Evolutionary conservation across 2,797 vertebrate species (phyloP).

Genomic region (Xenopus petersii): DNA sequence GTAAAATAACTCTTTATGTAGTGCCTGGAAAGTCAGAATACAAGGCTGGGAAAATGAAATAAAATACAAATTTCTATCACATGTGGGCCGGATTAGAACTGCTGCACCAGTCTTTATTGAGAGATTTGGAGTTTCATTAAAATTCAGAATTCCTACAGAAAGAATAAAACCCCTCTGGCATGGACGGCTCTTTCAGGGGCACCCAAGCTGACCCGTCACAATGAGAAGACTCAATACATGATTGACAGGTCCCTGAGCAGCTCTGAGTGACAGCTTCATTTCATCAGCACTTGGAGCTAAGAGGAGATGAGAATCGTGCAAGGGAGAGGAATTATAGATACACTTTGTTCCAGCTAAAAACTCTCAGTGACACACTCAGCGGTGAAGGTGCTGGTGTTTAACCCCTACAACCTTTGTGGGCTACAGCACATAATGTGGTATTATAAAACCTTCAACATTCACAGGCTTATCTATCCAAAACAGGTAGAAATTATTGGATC

Average conservation of each 20-base stretch:
- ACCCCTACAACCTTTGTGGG: constrained; percentile 36
- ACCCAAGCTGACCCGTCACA: constrained; percentile 78
- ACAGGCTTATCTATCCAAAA: not conserved
- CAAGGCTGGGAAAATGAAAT: constrained; percentile 51
- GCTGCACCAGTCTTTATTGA: constrained; percentile 74
- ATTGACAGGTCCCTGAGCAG: constrained; percentile 76
- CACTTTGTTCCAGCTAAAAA: constrained; percentile 74
- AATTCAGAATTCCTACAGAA: constrained; percentile 75
- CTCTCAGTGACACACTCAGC: constrained; percentile 76
- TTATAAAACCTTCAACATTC: not conserved
- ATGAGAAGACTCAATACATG: constrained; percentile 79
- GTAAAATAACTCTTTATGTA: constrained; percentile 57
- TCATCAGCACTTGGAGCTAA: constrained; percentile 66
- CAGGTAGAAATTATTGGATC: not conserved
- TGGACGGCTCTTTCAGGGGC: constrained; percentile 74
- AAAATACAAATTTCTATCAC: constrained; percentile 73
- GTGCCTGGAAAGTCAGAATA: constrained; percentile 63
- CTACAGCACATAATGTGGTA: constrained; percentile 11
- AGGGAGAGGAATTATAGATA: constrained; percentile 59
- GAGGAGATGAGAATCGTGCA: constrained; percentile 70
- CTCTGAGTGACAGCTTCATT: constrained; percentile 83
- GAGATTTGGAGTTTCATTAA: constrained; percentile 78
- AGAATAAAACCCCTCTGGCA: constrained; percentile 65
- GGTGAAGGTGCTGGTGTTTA: constrained; percentile 73
- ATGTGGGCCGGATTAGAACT: constrained; percentile 71